A percentile compares a stretch with the other conserved stretches of the same genome.
Evolutionary conservation across 1,140 invertebrate species (phyloP).

Genomic region (Adelges cooleyi): DNA sequence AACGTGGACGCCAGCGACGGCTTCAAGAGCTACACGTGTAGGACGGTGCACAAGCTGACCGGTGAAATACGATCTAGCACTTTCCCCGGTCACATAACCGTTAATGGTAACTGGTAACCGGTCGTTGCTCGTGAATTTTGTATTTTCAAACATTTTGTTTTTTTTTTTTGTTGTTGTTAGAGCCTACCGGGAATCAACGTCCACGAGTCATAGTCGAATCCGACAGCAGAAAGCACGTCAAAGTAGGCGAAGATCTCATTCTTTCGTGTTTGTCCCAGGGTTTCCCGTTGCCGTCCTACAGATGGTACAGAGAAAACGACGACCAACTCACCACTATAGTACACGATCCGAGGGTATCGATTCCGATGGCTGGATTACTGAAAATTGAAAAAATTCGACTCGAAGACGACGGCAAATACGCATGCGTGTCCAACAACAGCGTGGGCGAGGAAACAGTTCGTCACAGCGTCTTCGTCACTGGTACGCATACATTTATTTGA

Average conservation of each 20-base stretch:
- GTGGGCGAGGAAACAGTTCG: slow-evolving; percentile 71
- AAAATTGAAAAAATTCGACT: slow-evolving; percentile 51
- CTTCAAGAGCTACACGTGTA: slow-evolving; percentile 66
- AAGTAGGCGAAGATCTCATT: slow-evolving; percentile 55
- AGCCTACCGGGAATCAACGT: slow-evolving; percentile 58
- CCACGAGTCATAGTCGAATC: slow-evolving; percentile 57
- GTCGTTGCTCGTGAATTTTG: not conserved
- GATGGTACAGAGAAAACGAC: slow-evolving; percentile 54
- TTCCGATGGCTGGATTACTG: slow-evolving; percentile 49
- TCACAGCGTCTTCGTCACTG: slow-evolving; percentile 11
- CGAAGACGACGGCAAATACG: slow-evolving; percentile 69
- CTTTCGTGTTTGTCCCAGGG: slow-evolving; percentile 64
- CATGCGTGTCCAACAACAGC: slow-evolving; percentile 78
- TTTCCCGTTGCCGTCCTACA: slow-evolving; percentile 61
- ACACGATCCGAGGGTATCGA: slow-evolving; percentile 46
- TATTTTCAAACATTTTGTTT: not conserved
- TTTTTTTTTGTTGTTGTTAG: slow-evolving; percentile 39
- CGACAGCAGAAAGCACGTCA: slow-evolving; percentile 48
- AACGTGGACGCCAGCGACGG: slow-evolving; percentile 57
- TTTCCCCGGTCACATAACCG: slow-evolving; percentile 50
- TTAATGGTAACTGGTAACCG: slow-evolving; percentile 44
- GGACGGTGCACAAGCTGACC: slow-evolving; percentile 71
- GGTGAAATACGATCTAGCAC: slow-evolving; percentile 51
- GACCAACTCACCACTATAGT: slow-evolving; percentile 51
- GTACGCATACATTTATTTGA: not conserved